Percentiles rank a stretch among this genome's conserved stretches.
Evolutionary conservation across 2,888 invertebrate genomes (phyloP).

Genomic region (Drosophila diplacantha): DNA sequence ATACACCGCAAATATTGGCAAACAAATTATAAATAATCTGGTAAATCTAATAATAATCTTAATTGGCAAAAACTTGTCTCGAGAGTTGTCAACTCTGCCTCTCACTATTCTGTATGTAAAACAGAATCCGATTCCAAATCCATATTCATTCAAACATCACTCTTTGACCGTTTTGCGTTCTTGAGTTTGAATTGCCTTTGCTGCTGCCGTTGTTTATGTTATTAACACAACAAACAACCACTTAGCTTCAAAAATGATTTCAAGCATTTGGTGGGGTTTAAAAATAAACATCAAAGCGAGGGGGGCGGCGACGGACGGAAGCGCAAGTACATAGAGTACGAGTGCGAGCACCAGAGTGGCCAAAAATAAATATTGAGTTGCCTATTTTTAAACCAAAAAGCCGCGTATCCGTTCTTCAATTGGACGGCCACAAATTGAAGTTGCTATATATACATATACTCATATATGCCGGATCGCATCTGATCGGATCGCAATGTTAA

Average conservation of each 20-base stretch:
- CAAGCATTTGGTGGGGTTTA: constrained; percentile 55
- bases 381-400: constrained; percentile 54
- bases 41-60: constrained; percentile 13
- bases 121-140: neutral
- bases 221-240: constrained; percentile 69
- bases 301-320: constrained; percentile 18
- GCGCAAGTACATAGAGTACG: constrained; percentile 26
- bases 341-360: constrained; percentile 27
- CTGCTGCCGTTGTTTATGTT: constrained; percentile 49
- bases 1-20: constrained; percentile 1
- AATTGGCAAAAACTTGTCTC: constrained; percentile 3
- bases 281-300: constrained; percentile 63
- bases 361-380: constrained; percentile 67
- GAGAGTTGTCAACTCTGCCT: constrained; percentile 1
- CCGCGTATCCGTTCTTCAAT: constrained; percentile 47
- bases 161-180: constrained; percentile 23
- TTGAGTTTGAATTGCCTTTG: constrained; percentile 20
- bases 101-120: neutral
- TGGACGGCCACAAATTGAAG: constrained; percentile 48
- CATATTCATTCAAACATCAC: constrained; percentile 4
- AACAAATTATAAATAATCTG: constrained; percentile 11
- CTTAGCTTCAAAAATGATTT: constrained; percentile 59
- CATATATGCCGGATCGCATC: constrained; percentile 5
- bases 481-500: constrained; percentile 25
- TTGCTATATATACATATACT: constrained; percentile 11